Evolutionary conservation across 2,888 invertebrate species (phyloP), one percentile per base, ranked within the genome.

Genomic region (Papilio demoleus): DNA sequence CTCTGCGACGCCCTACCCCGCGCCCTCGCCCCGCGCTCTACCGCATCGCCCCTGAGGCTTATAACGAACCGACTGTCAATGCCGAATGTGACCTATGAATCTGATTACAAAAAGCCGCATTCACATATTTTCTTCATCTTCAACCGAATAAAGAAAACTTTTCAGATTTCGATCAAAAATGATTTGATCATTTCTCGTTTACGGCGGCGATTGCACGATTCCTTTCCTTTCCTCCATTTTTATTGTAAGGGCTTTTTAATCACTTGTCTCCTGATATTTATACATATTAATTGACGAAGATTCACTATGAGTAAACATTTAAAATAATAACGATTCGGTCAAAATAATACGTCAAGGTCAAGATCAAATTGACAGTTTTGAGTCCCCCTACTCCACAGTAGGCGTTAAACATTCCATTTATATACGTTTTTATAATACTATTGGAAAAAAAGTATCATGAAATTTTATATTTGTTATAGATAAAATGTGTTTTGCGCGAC

Each of bases 11-110:
- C 83, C 82, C 81, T 74, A 78, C 77, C 73, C 78, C 83, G 78
- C 76, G 75, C 78, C 78, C 84, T 77, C 76, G 75, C 78, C 79
- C 76, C 82, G 81, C 79, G 76, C 73, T 77, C 82, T 81, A 79
- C 86, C 87, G 85, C 84, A 85, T 83, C 83, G 83, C 87, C 85
- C 85, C 81, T 81, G 82, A 86, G 84, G 84, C 87, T 81, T 88
- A 83, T 82, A 85, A 84, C 83, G 79, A 87, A 85, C 82, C 79
- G 79, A 76, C 73, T 75, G 74, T 73, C 74, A 74, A 71, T 78
- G 75, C 73, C 72, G 74, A 77, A 73, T 74, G 68, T 71, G 63
- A 71, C 70, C 68, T 71, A 74, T 70, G 68, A 60, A 69, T 68
- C 68, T 63, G 70, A 68, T 70, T 67, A 70, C 62, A 64, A 66